Conservation (phyloP, 2,888 invertebrate genomes). For the Callyntrura guangdongensis region DNA sequence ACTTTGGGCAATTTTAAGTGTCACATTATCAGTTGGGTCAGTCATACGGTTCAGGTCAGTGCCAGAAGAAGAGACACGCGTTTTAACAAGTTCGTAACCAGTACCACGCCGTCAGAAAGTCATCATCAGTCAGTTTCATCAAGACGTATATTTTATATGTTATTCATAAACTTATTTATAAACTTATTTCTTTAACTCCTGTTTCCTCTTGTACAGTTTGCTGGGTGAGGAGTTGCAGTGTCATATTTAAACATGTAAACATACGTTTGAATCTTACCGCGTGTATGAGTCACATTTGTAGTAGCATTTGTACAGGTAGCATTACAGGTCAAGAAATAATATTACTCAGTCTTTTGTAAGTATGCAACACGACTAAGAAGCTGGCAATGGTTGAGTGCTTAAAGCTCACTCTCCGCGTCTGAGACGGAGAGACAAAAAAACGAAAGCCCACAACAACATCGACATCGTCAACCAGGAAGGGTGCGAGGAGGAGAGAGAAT, state of each 20-base stretch:
- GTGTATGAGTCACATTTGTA: slow-evolving; percentile 10
- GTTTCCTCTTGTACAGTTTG: slow-evolving; percentile 4
- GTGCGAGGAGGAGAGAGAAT: slow-evolving; percentile 27
- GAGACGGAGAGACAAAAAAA: slow-evolving; percentile 26
- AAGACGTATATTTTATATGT: slow-evolving; percentile 16
- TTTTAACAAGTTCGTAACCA: neutral
- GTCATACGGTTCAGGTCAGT: neutral
- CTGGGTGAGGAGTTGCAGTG: neutral
- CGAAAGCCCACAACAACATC: slow-evolving; percentile 17
- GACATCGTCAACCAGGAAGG: neutral
- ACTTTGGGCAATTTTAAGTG: slow-evolving; percentile 1
- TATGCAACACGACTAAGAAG: slow-evolving; percentile 38
- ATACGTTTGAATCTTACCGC: slow-evolving; percentile 30
- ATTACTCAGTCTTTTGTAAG: slow-evolving; percentile 6
- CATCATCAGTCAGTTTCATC: slow-evolving; percentile 16
- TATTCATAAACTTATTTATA: slow-evolving; percentile 24
- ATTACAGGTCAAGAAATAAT: slow-evolving; percentile 56
- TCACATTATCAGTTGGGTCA: neutral
- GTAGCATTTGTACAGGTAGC: slow-evolving; percentile 13
- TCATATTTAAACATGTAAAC: neutral
- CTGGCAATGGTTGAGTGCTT: slow-evolving; percentile 4
- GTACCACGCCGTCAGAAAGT: neutral
- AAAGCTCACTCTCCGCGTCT: slow-evolving; percentile 25
- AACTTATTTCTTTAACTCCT: slow-evolving; percentile 4
- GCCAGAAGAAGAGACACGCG: neutral